These are phyloP conservation scores for Coenonympha glycerion DNA, from an alignment of 2,888 invertebrate species.

Conservation along the genomic window DNA sequence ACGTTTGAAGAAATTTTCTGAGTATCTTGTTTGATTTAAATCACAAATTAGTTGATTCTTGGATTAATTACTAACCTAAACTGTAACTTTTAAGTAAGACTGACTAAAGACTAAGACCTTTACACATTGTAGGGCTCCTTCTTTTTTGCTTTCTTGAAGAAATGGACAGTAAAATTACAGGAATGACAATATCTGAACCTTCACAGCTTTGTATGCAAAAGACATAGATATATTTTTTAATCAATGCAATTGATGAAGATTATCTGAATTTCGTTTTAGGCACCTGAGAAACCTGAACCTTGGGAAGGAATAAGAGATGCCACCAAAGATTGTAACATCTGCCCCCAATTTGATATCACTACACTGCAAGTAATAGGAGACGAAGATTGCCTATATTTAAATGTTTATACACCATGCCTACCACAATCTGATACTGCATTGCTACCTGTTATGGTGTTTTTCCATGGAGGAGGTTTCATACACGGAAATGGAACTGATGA, in stretches of 20 bases:
- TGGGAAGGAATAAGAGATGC: constrained; percentile 81
- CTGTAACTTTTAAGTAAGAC: too few species aligned
- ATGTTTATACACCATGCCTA: constrained; percentile 78
- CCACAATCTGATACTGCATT: constrained; percentile 31
- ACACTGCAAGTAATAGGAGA: constrained; percentile 69
- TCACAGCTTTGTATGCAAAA: too few species aligned
- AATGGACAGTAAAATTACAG: too few species aligned
- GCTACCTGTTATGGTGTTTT: constrained; percentile 64
- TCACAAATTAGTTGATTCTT: too few species aligned
- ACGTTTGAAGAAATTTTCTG: too few species aligned
- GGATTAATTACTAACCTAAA: too few species aligned
- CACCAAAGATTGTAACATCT: constrained; percentile 76
- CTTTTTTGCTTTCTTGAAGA: too few species aligned
- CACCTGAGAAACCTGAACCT: constrained; percentile 51
- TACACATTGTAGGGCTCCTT: too few species aligned
- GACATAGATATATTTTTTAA: too few species aligned
- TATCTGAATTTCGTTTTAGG: constrained; percentile 39
- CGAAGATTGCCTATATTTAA: constrained; percentile 81
- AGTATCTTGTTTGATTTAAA: too few species aligned
- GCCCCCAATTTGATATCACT: constrained; percentile 78
- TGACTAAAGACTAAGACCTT: too few species aligned
- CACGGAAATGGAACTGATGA: constrained; percentile 63
- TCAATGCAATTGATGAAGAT: not conserved
- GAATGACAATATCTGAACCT: too few species aligned
- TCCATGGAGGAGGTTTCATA: constrained; percentile 68